A percentile compares a stretch with the other conserved stretches of the same genome.
Conservation (phyloP, 2,113 vertebrate genomes). For the Halichoerus grypus region DNA sequence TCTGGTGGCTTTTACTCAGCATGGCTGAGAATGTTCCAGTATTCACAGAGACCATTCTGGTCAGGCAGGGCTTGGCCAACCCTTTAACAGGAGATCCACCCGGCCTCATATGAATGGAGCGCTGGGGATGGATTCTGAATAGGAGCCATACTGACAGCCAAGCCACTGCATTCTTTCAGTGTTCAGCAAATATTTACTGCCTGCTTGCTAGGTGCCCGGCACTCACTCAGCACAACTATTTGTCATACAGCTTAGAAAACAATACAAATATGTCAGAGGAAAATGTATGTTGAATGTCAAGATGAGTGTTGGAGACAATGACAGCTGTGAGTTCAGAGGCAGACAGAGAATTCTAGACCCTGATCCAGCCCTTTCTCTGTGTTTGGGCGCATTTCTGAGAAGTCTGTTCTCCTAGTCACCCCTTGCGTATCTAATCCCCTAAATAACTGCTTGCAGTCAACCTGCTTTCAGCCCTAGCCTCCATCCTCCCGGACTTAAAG, state of each 20-base stretch:
- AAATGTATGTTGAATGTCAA: constrained; percentile 58
- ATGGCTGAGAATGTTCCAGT: not conserved
- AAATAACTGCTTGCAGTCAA: not conserved
- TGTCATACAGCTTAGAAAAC: constrained; percentile 50
- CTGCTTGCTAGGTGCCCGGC: constrained; percentile 44
- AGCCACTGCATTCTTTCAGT: not conserved
- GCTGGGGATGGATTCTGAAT: not conserved
- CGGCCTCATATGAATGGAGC: not conserved
- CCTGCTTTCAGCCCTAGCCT: not conserved
- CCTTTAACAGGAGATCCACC: not conserved
- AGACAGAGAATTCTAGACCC: not conserved
- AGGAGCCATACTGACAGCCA: constrained; percentile 18
- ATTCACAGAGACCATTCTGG: not conserved
- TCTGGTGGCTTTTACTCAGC: constrained; percentile 11
- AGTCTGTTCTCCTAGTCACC: not conserved
- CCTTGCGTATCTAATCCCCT: not conserved
- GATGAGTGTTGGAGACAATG: not conserved
- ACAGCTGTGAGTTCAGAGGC: not conserved
- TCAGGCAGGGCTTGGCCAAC: not conserved
- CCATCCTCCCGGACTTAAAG: not conserved
- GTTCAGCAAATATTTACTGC: constrained; percentile 28
- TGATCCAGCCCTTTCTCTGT: not conserved
- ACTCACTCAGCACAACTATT: constrained; percentile 31
- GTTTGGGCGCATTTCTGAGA: not conserved
- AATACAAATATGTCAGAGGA: constrained; percentile 58